Percentiles rank a stretch among this genome's conserved stretches.
Evolutionary conservation across 2,113 vertebrate genomes (phyloP).

Genomic region (Rallus limicola): DNA sequence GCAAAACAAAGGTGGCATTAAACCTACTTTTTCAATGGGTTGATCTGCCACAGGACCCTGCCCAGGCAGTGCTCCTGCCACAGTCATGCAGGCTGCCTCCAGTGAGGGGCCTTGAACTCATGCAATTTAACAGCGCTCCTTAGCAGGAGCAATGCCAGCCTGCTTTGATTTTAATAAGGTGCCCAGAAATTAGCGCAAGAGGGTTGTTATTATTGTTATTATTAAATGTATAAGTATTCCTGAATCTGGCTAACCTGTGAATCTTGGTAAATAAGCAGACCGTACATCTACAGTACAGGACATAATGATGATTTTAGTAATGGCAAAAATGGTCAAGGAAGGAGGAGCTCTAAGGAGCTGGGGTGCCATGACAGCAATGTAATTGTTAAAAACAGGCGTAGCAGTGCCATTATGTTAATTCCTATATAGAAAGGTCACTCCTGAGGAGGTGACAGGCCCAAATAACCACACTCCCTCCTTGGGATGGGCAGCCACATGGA

Average conservation of each 20-base stretch:
- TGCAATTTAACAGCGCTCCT: background rate
- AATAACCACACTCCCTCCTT: background rate
- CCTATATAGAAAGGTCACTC: background rate
- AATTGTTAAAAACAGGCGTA: background rate
- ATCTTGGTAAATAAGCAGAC: background rate
- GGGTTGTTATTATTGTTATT: background rate
- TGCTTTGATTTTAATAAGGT: background rate
- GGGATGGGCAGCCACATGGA: background rate
- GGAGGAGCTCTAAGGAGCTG: background rate
- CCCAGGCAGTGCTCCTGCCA: background rate
- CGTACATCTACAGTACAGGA: background rate
- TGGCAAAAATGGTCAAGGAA: background rate
- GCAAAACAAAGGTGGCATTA: background rate
- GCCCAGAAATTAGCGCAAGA: background rate
- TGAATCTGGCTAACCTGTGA: background rate
- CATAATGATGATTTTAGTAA: background rate
- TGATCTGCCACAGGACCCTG: background rate
- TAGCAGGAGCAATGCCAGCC: background rate
- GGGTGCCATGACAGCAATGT: background rate
- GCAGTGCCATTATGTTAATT: background rate
- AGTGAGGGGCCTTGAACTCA: background rate
- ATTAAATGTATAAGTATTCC: background rate
- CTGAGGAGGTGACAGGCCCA: rapidly evolving
- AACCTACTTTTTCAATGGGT: background rate
- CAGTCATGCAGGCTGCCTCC: background rate